Conservation (phyloP, 2,888 invertebrate species). For the Drosophila borealis region DNA sequence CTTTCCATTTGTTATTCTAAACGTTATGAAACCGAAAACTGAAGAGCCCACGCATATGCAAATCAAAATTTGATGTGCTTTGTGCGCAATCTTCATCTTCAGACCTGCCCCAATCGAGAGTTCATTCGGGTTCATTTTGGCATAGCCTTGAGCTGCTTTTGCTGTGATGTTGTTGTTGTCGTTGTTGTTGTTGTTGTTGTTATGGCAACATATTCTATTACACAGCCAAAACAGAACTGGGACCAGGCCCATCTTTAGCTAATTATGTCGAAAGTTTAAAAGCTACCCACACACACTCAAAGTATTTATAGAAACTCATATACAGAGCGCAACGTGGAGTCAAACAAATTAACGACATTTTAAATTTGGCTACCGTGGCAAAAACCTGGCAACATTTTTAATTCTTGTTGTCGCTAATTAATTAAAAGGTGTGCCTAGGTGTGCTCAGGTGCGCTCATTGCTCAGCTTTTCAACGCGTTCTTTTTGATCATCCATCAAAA, state of each 20-base stretch:
- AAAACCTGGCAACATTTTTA: conserved; percentile 26
- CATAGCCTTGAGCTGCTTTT: conserved; percentile 49
- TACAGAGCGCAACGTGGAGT: conserved; percentile 14
- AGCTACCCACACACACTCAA: conserved; percentile 16
- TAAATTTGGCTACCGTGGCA: conserved; percentile 36
- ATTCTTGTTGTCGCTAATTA: conserved; percentile 61
- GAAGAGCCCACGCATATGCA: conserved; percentile 38
- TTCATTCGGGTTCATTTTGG: conserved; percentile 54
- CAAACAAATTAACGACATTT: conserved; percentile 47
- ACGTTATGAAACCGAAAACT: conserved; percentile 15
- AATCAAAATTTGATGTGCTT: conserved; percentile 23
- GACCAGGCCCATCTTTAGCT: conserved; percentile 58
- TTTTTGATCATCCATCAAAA: conserved; percentile 16
- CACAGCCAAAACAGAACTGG: conserved; percentile 19
- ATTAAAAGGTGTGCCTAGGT: conserved; percentile 63
- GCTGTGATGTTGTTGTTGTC: no score
- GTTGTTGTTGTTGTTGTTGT: no score
- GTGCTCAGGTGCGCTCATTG: conserved; percentile 49
- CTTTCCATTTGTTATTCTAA: conserved; percentile 26
- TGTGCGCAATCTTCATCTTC: conserved; percentile 34
- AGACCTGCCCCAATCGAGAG: conserved; percentile 43
- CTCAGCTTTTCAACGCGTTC: conserved; percentile 23
- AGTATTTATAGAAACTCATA: conserved; percentile 11
- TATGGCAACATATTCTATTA: conserved; percentile 9
- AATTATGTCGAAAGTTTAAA: conserved; percentile 47